A percentile compares a stretch with the other conserved stretches of the same genome.
Evolutionary conservation across 2,888 invertebrate species (phyloP).

Genomic region (Papilio gigon): DNA sequence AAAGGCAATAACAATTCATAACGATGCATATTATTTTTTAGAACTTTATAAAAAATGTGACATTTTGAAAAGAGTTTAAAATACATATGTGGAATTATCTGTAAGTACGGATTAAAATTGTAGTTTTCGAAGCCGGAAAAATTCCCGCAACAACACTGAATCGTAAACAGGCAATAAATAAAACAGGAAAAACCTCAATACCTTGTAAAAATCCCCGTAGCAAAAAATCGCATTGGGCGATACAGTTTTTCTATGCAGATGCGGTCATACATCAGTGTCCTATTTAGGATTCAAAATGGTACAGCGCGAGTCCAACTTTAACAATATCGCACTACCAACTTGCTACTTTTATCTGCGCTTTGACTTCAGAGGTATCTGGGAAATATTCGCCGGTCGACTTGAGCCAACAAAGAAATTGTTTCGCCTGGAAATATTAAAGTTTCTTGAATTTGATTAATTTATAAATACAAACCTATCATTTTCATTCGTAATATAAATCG

Average conservation of each 20-base stretch:
- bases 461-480: no score
- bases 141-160: conserved; percentile 38
- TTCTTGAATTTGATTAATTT: conserved; percentile 19
- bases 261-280: conserved; percentile 51
- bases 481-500: no score
- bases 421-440: conserved; percentile 21
- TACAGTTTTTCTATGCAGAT: conserved; percentile 46
- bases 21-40: no score
- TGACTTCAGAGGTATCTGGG: conserved; percentile 54
- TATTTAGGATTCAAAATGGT: conserved; percentile 61
- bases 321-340: conserved; percentile 62
- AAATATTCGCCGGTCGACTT: conserved; percentile 51
- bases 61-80: no score
- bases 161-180: conserved; percentile 41
- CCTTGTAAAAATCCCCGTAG: conserved; percentile 40
- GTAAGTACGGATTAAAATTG: conserved; percentile 5
- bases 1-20: no score
- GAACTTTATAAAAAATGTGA: no score
- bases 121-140: conserved; percentile 29
- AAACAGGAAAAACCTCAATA: conserved; percentile 41
- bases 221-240: conserved; percentile 41
- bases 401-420: conserved; percentile 43
- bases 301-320: conserved; percentile 58
- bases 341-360: conserved; percentile 61
- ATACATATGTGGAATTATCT: not conserved